Percentiles rank a stretch among this genome's conserved stretches.
Conservation (phyloP, 2,888 invertebrate species). For the Drosophila kuntzei region DNA sequence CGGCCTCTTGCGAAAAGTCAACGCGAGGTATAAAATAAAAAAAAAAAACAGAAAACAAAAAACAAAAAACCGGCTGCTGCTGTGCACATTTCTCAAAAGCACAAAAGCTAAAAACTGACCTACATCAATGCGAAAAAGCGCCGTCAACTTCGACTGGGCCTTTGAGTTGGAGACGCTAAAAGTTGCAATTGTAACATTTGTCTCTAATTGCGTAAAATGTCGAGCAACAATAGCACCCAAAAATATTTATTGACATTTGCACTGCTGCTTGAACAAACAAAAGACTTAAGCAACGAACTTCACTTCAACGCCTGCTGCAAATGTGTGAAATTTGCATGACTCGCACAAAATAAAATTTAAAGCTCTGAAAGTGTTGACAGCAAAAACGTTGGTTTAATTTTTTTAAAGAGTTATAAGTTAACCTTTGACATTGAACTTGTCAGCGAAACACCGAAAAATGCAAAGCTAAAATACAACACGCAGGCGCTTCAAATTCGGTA, state of each 20-base stretch:
- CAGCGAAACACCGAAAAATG: conserved; percentile 25
- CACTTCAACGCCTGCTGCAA: conserved; percentile 8
- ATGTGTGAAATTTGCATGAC: conserved; percentile 31
- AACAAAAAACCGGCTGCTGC: conserved; percentile 71
- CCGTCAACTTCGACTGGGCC: conserved; percentile 51
- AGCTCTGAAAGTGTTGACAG: conserved; percentile 15
- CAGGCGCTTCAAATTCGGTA: conserved; percentile 32
- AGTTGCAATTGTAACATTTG: conserved; percentile 63
- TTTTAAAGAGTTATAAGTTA: conserved; percentile 31
- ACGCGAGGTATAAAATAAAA: conserved; percentile 30
- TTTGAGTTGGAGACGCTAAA: conserved; percentile 27
- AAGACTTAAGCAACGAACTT: conserved; percentile 76
- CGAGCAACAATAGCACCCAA: conserved; percentile 33
- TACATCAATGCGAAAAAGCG: conserved; percentile 71
- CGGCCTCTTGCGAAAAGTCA: conserved; percentile 66
- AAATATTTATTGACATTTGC: conserved; percentile 58
- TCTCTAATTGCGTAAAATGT: conserved; percentile 71
- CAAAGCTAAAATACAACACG: conserved; percentile 29
- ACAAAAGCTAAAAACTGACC: conserved; percentile 75
- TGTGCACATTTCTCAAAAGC: conserved; percentile 62
- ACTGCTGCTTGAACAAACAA: conserved; percentile 54
- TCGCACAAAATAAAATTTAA: conserved; percentile 7
- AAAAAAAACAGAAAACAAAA: conserved; percentile 25
- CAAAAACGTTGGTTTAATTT: conserved; percentile 2
- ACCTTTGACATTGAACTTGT: conserved; percentile 80